Percentiles rank a stretch among this genome's conserved stretches.
These are phyloP conservation scores for Discoglossus pictus DNA, from an alignment of 2,797 vertebrate genomes.

Conservation along the genomic window DNA sequence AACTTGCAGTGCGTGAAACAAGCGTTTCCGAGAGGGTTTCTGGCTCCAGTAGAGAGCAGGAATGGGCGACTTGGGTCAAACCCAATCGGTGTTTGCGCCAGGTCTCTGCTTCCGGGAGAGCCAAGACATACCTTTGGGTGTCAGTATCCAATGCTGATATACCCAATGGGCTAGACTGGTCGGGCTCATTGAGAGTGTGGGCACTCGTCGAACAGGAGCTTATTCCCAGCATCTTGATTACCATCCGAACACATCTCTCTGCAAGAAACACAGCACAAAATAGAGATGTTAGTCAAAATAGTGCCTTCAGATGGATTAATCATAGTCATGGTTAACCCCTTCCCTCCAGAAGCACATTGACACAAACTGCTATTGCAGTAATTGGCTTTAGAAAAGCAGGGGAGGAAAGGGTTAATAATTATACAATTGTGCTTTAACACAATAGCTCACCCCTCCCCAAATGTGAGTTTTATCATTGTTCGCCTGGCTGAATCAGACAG, in stretches of 20 bases:
- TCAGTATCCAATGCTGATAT: conserved; percentile 65
- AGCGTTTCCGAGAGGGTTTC: conserved; percentile 71
- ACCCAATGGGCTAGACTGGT: conserved; percentile 56
- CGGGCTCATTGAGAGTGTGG: conserved; percentile 76
- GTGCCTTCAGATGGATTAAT: conserved; percentile 4
- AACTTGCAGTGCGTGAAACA: conserved; percentile 73
- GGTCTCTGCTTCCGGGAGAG: conserved; percentile 76
- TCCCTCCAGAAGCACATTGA: not conserved
- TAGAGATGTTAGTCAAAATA: conserved; percentile 29
- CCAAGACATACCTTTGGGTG: conserved; percentile 70
- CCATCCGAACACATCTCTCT: conserved; percentile 84
- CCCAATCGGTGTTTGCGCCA: conserved; percentile 81
- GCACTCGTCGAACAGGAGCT: conserved; percentile 77
- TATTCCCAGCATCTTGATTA: conserved; percentile 83
- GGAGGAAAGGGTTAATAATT: conserved; percentile 9
- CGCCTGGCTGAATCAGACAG: not conserved
- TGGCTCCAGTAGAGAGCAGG: conserved; percentile 76
- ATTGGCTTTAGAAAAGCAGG: conserved; percentile 3
- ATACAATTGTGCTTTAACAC: not conserved
- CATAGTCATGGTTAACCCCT: conserved; percentile 1
- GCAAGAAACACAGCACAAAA: conserved; percentile 47
- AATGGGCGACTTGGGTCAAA: conserved; percentile 69
- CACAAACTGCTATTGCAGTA: not conserved
- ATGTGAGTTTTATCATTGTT: conserved; percentile 4
- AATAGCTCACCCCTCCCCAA: conserved; percentile 1